A percentile compares a stretch with the other conserved stretches of the same genome.
These are phyloP conservation scores for Myopa testacea DNA, from an alignment of 2,888 invertebrate species.

Conservation along the genomic window DNA sequence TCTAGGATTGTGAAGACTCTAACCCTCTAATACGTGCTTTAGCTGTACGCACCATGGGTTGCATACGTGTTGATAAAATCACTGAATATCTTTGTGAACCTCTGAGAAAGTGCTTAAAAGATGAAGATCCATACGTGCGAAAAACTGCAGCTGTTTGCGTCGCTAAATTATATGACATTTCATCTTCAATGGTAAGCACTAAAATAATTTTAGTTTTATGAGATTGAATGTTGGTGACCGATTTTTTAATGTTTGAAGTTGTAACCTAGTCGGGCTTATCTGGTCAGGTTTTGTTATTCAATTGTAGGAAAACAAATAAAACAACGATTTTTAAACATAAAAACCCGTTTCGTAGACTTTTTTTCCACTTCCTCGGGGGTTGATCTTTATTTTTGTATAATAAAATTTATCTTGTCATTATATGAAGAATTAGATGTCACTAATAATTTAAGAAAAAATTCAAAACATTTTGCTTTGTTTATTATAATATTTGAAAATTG, in stretches of 20 bases:
- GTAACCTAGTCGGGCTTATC: not conserved
- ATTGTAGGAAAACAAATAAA: too few species aligned
- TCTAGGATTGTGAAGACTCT: constrained; percentile 97
- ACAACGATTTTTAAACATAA: too few species aligned
- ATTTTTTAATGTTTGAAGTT: not conserved
- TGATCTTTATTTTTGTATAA: too few species aligned
- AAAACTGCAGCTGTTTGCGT: constrained; percentile 99
- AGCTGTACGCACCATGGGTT: constrained; percentile 99
- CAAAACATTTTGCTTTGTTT: too few species aligned
- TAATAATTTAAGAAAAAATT: too few species aligned
- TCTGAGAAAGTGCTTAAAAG: constrained; percentile 91
- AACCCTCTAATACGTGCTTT: constrained; percentile 98
- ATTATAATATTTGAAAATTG: too few species aligned
- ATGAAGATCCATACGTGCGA: constrained; percentile 96
- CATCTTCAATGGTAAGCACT: constrained; percentile 75
- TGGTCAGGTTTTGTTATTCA: not conserved
- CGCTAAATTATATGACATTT: constrained; percentile 98
- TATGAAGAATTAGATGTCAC: too few species aligned
- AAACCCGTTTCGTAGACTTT: too few species aligned
- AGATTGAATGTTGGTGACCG: too few species aligned
- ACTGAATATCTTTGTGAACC: constrained; percentile 99
- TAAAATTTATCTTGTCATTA: too few species aligned
- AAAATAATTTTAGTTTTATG: not conserved
- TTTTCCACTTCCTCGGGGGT: too few species aligned
- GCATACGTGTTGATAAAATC: constrained; percentile 99